Percentiles rank a stretch among this genome's conserved stretches.
Evolutionary conservation across 2,888 invertebrate species (phyloP).

Genomic region (Pristionchus exspectatus): DNA sequence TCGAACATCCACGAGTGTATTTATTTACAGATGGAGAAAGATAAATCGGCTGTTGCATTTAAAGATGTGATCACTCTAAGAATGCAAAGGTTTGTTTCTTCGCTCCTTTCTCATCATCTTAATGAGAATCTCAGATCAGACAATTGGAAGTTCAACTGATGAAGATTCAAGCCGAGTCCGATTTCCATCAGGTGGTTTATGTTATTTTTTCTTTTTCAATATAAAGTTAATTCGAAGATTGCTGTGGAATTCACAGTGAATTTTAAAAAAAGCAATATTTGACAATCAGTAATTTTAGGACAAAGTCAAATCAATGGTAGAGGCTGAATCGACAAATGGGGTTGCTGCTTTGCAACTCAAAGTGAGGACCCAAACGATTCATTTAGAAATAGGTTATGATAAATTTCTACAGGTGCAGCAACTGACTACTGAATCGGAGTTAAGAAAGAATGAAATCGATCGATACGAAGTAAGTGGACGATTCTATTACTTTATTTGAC

Average conservation of each 20-base stretch:
- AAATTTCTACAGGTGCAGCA: background rate
- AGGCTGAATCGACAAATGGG: no score
- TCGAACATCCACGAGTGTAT: no score
- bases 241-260: no score
- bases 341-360: background rate
- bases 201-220: no score
- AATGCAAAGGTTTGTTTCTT: background rate
- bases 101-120: background rate
- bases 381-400: background rate
- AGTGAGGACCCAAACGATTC: background rate
- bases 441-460: background rate
- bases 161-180: no score
- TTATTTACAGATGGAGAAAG: background rate
- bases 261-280: no score
- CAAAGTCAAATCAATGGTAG: no score
- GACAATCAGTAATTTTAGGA: no score
- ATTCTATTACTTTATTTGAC: background rate
- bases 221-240: no score
- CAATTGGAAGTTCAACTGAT: no score
- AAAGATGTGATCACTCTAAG: slow-evolving; percentile 1
- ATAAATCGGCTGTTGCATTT: background rate
- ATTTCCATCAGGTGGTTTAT: no score
- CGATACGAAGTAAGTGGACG: background rate
- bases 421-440: background rate
- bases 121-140: background rate